These are phyloP conservation scores for Cotesia typhae DNA, from an alignment of 1,140 invertebrate genomes.

Conservation along the genomic window DNA sequence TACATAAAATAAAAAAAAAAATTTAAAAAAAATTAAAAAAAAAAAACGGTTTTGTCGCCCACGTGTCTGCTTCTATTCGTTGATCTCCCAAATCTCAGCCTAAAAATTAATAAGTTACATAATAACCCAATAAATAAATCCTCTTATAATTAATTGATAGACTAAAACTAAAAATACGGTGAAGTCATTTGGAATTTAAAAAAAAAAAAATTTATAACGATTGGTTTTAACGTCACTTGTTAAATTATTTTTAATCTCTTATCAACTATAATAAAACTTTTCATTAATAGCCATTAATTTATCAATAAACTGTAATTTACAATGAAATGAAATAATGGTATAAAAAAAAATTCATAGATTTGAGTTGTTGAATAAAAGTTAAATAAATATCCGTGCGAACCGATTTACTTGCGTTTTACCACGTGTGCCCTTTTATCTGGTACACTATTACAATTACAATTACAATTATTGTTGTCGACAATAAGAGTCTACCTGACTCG, in stretches of 20 bases:
- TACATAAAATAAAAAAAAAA: neutral
- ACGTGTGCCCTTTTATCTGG: conserved; percentile 24
- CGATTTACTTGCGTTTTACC: conserved; percentile 22
- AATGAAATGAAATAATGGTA: too few relatives aligned
- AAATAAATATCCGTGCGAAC: conserved; percentile 23
- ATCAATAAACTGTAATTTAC: neutral
- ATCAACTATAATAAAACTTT: too few relatives aligned
- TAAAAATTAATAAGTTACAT: conserved; percentile 2
- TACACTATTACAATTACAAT: neutral
- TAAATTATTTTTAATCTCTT: too few relatives aligned
- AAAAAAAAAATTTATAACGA: too few relatives aligned
- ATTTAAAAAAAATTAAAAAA: neutral
- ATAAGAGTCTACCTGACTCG: neutral
- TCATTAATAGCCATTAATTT: too few relatives aligned
- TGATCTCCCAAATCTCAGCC: neutral
- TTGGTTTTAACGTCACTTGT: too few relatives aligned
- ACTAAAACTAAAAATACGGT: too few relatives aligned
- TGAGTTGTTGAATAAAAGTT: neutral
- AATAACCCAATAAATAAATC: neutral
- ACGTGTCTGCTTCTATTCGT: neutral
- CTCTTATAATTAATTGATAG: neutral
- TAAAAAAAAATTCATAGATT: neutral
- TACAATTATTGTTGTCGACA: neutral
- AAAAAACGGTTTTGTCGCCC: neutral
- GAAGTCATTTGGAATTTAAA: too few relatives aligned